These are phyloP conservation scores for Casuarius casuarius DNA, from an alignment of 2,113 vertebrate genomes.

Conservation along the genomic window DNA sequence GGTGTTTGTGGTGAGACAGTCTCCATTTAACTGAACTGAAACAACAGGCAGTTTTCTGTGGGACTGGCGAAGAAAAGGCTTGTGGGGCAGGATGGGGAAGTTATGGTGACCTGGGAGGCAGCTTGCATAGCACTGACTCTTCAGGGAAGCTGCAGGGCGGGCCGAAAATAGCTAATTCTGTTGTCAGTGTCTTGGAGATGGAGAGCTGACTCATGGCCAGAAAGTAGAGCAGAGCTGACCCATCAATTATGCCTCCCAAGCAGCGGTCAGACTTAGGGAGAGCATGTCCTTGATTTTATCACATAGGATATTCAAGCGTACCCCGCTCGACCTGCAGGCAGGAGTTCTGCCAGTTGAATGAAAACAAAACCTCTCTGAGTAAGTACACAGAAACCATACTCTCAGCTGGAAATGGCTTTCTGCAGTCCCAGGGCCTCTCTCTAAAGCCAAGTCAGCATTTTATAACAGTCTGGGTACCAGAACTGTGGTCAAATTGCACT, in stretches of 20 bases:
- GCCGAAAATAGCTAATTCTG: neutral
- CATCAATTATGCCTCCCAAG: neutral
- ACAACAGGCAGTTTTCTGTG: conserved; percentile 49
- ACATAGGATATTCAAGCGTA: fast-evolving
- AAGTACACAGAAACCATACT: neutral
- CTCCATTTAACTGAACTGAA: conserved; percentile 69
- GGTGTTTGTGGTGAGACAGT: conserved; percentile 74
- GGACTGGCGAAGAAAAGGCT: neutral
- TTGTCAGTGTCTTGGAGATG: neutral
- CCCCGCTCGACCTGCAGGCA: neutral
- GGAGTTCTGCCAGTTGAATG: neutral
- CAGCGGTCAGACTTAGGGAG: fast-evolving
- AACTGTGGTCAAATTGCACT: neutral
- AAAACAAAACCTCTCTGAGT: neutral
- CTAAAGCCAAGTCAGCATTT: conserved; percentile 49
- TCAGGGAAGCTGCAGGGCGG: neutral
- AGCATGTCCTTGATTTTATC: fast-evolving
- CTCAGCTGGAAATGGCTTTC: conserved; percentile 36
- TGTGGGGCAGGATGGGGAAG: conserved; percentile 15
- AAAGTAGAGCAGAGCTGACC: neutral
- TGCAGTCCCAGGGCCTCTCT: conserved; percentile 11
- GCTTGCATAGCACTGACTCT: neutral
- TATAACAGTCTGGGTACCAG: neutral
- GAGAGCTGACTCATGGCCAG: neutral
- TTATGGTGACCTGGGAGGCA: neutral